Conservation (phyloP, 2,113 vertebrate genomes). For the Athene cunicularia region DNA sequence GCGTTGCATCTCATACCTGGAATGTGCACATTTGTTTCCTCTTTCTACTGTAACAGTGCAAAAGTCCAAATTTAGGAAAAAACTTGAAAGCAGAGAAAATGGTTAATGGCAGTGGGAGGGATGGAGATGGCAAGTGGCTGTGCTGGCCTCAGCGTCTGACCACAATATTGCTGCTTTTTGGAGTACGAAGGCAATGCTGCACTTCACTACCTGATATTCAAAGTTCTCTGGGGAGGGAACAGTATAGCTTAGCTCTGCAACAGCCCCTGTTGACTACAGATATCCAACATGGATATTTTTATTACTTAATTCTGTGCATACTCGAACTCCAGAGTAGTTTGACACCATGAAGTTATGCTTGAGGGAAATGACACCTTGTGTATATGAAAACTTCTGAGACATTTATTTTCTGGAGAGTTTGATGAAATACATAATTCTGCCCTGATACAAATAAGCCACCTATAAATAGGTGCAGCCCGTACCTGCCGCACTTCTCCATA, state of each 20-base stretch:
- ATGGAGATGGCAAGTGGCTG: neutral
- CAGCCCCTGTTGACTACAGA: neutral
- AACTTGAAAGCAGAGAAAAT: neutral
- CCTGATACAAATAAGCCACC: neutral
- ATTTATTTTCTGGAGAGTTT: neutral
- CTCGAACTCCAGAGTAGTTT: neutral
- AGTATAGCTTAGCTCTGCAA: neutral
- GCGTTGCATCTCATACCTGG: neutral
- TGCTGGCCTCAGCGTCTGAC: fast-evolving
- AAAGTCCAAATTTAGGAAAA: neutral
- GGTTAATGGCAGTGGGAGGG: neutral
- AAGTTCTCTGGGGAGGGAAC: neutral
- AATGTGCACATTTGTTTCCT: neutral
- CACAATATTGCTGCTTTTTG: neutral
- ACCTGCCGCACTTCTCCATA: neutral
- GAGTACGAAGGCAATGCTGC: fast-evolving
- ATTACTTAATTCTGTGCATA: neutral
- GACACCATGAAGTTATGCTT: neutral
- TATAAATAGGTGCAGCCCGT: neutral
- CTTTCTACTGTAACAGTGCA: neutral
- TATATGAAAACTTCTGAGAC: neutral
- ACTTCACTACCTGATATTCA: fast-evolving
- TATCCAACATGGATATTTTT: neutral
- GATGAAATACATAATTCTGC: neutral
- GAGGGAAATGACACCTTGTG: neutral